phyloP scores from a whole-genome alignment of 1,140 invertebrate genomes.

The Neodiprion virginianus region DNA sequence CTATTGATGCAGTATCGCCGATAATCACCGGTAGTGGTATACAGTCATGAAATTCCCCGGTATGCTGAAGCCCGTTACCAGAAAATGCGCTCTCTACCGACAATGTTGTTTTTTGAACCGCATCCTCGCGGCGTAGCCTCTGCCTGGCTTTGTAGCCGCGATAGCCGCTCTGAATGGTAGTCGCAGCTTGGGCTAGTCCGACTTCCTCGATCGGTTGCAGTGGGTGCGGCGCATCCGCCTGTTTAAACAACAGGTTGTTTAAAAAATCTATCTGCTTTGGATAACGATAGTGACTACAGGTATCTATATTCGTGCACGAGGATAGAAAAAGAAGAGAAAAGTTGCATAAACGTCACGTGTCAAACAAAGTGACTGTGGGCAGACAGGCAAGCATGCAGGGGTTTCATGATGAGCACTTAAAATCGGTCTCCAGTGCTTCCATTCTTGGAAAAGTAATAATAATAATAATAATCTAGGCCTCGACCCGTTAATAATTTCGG shows the following conservation, averaged over 20 bases:
- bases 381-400: too few relatives aligned
- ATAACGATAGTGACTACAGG: too few relatives aligned
- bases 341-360: too few relatives aligned
- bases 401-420: too few relatives aligned
- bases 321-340: too few relatives aligned
- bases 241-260: not conserved
- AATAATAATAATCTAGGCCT: too few relatives aligned
- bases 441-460: too few relatives aligned
- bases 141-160: slow-evolving; percentile 52
- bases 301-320: too few relatives aligned
- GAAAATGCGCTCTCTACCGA: slow-evolving; percentile 37
- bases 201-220: slow-evolving; percentile 10
- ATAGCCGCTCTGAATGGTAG: slow-evolving; percentile 61
- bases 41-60: slow-evolving; percentile 56
- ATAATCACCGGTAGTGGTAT: slow-evolving; percentile 42
- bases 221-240: slow-evolving; percentile 1
- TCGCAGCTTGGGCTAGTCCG: slow-evolving; percentile 49
- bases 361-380: too few relatives aligned
- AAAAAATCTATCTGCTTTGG: too few relatives aligned
- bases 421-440: too few relatives aligned
- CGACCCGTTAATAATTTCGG: too few relatives aligned
- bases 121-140: slow-evolving; percentile 36
- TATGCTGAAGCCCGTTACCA: slow-evolving; percentile 41
- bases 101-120: slow-evolving; percentile 36
- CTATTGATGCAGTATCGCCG: not conserved